Percentiles rank a stretch among this genome's conserved stretches.
Evolutionary conservation across 2,797 vertebrate genomes (phyloP).

Genomic region (Chelon labrosus): DNA sequence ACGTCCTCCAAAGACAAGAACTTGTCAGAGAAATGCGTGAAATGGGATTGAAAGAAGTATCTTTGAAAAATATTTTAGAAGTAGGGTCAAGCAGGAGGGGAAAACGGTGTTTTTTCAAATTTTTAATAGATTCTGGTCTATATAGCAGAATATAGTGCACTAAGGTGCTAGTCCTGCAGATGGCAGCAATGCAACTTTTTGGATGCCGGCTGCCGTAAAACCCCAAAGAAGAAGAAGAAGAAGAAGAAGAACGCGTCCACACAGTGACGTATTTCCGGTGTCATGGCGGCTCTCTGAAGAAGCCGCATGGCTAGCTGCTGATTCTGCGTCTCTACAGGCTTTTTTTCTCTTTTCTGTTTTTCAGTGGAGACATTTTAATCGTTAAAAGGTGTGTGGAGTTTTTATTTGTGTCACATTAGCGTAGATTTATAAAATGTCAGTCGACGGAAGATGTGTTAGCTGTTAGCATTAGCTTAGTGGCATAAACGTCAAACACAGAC

Average conservation of each 20-base stretch:
- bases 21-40: too few species aligned
- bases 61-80: too few species aligned
- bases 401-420: accelerated
- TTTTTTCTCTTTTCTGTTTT: accelerated
- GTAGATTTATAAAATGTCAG: accelerated
- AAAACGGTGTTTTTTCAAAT: too few species aligned
- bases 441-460: not conserved
- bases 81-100: too few species aligned
- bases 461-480: not conserved
- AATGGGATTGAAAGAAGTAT: too few species aligned
- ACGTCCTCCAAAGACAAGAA: too few species aligned
- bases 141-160: too few species aligned
- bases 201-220: too few species aligned
- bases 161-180: too few species aligned
- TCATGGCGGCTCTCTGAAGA: conserved; percentile 62
- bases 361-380: not conserved
- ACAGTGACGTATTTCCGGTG: conserved; percentile 63
- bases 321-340: accelerated
- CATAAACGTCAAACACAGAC: not conserved
- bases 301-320: conserved; percentile 29
- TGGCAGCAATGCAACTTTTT: too few species aligned
- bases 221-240: not conserved
- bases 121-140: too few species aligned
- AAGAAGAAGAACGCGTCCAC: not conserved
- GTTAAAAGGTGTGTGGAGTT: conserved; percentile 4